phyloP scores from a whole-genome alignment of 2,888 invertebrate genomes.

The Parthenolecanium corni region DNA sequence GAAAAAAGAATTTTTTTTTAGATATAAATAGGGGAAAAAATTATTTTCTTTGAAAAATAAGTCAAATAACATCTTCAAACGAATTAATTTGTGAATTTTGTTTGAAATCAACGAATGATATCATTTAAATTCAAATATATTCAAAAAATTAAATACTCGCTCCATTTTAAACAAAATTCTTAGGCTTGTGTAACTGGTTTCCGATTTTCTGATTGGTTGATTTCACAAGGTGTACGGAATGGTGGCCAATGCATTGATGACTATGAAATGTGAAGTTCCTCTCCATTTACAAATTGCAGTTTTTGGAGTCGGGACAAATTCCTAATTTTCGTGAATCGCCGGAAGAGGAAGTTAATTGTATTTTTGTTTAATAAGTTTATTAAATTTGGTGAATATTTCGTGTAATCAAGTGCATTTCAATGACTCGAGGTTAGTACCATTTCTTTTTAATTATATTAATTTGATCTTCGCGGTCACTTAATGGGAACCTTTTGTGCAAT shows the following conservation, averaged over 20 bases:
- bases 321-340: slow-evolving; percentile 19
- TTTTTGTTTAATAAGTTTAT: slow-evolving; percentile 2
- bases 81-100: no score
- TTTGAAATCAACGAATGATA: no score
- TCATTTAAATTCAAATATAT: no score
- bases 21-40: no score
- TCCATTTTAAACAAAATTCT: no score
- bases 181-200: no score
- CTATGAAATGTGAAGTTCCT: slow-evolving; percentile 21
- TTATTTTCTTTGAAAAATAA: no score
- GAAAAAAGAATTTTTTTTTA: no score
- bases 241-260: slow-evolving; percentile 9
- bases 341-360: slow-evolving; percentile 24
- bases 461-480: slow-evolving; percentile 17
- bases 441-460: neutral
- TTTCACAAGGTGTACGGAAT: neutral
- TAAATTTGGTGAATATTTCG: neutral
- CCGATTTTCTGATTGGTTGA: slow-evolving; percentile 4
- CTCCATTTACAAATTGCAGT: slow-evolving; percentile 21
- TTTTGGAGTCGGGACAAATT: slow-evolving; percentile 20
- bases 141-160: no score
- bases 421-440: slow-evolving; percentile 10
- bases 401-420: slow-evolving; percentile 1
- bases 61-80: no score
- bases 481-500: slow-evolving; percentile 22